These are phyloP conservation scores for Piezodorus guildinii DNA, from an alignment of 1,140 invertebrate species.

Conservation along the genomic window DNA sequence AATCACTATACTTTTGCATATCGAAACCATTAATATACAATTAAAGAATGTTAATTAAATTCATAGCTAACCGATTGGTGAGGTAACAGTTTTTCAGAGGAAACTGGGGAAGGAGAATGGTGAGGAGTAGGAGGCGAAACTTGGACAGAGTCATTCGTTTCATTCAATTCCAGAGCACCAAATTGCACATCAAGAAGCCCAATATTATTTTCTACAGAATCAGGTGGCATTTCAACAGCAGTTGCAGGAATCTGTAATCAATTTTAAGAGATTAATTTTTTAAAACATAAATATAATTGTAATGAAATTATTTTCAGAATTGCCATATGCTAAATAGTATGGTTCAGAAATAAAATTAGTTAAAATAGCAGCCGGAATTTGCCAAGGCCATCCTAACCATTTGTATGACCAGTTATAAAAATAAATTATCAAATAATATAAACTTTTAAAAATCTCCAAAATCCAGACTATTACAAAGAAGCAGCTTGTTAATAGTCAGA, in stretches of 20 bases:
- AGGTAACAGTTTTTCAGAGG: conserved; percentile 13
- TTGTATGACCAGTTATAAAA: too few relatives aligned
- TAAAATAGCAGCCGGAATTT: too few relatives aligned
- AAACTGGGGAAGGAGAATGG: conserved; percentile 22
- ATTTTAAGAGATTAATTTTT: conserved; percentile 27
- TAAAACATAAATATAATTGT: not conserved
- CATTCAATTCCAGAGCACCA: conserved; percentile 72
- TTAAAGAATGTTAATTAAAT: not conserved
- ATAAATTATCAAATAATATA: too few relatives aligned
- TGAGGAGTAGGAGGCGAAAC: conserved; percentile 19
- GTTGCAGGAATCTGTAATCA: conserved; percentile 79
- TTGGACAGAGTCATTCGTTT: conserved; percentile 33
- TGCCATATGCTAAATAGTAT: too few relatives aligned
- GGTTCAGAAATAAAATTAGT: too few relatives aligned
- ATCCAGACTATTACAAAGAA: too few relatives aligned
- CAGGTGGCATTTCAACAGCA: conserved; percentile 90
- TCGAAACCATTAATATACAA: too few relatives aligned
- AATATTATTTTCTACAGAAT: conserved; percentile 57
- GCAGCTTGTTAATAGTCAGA: too few relatives aligned
- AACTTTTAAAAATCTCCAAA: too few relatives aligned
- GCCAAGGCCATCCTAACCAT: too few relatives aligned
- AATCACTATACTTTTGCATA: not conserved
- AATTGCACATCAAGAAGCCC: conserved; percentile 86
- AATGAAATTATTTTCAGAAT: not conserved
- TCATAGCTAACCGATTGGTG: conserved; percentile 11